Evolutionary conservation across 2,888 invertebrate genomes (phyloP), one percentile per base, ranked within the genome.

Genomic region (Schizotus pectinicornis): DNA sequence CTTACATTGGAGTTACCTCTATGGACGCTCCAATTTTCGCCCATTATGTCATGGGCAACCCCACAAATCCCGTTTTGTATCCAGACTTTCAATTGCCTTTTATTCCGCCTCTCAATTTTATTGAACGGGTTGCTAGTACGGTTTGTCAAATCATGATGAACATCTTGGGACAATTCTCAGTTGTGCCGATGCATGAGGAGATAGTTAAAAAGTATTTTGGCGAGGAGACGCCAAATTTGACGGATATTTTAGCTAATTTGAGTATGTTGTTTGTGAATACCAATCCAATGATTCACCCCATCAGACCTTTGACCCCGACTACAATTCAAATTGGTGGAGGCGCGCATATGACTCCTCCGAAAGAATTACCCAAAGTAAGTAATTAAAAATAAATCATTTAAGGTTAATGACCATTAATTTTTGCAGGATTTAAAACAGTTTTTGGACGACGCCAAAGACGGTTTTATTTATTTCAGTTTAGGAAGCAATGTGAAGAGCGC

Each of bases 101-200:
- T 33, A 30, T 58, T 1, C 47, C 53, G 1, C 42, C 39, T 12
- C 65, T 83, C 49, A 81, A 73, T 12, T 69, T 78, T 33, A 80
- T 80, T 13, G 74, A 79, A 52, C 56, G 72, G 7, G 22, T 70
- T 8, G 56, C 51, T 32, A 67, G 66, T 47, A 51, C 56, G 2
- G 31, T 63, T 7, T 66, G 54, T 47, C 37, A 22, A 6, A n/a
- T 57, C 13, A 51, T 22, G 31, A 13, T 38, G 7, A 1, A 35
- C 3, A n/a, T 48, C 39, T 37, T n/a, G n/a, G 36, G 36, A 22
- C 6, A 6, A 9, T 6, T 6, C 30, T 9, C 7, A 14, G 6
- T 36, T 8, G 5, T 35, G 9, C 22, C 14, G 9, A 34, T 13
- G 5, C 35, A 48, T 14, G 35, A 48, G n/a, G n/a, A 37, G n/a